A percentile compares a stretch with the other conserved stretches of the same genome.
Evolutionary conservation across 2,797 vertebrate species (phyloP).

Genomic region (Lutjanus argentimaculatus): DNA sequence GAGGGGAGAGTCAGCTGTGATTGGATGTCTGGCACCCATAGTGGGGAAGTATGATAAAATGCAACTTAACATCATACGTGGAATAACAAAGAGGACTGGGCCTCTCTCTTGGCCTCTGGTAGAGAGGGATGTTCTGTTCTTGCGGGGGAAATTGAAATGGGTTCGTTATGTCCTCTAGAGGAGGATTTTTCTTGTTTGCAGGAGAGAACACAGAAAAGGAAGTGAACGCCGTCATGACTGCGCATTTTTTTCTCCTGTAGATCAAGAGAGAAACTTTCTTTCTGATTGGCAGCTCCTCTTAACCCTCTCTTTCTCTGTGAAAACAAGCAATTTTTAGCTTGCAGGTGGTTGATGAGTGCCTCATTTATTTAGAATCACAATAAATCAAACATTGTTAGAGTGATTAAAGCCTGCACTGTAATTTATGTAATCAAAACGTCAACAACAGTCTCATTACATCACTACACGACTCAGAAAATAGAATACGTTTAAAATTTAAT

Average conservation of each 20-base stretch:
- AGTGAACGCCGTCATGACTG: conserved; percentile 1
- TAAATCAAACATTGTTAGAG: conserved; percentile 51
- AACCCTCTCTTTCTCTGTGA: conserved; percentile 47
- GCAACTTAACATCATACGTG: conserved; percentile 21
- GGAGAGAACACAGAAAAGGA: conserved; percentile 18
- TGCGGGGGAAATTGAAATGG: conserved; percentile 37
- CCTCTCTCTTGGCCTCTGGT: conserved; percentile 38
- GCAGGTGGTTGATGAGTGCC: conserved; percentile 73
- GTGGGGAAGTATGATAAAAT: conserved; percentile 33
- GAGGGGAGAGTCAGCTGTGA: conserved; percentile 41
- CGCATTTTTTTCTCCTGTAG: conserved; percentile 33
- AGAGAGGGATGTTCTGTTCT: conserved; percentile 54
- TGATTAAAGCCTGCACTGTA: conserved; percentile 52
- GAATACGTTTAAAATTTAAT: conserved; percentile 14
- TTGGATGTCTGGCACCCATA: conserved; percentile 36
- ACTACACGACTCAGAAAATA: neutral
- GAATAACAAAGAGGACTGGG: conserved; percentile 32
- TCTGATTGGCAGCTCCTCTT: conserved; percentile 46
- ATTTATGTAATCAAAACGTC: conserved; percentile 56
- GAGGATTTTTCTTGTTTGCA: conserved; percentile 29
- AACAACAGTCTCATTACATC: conserved; percentile 27
- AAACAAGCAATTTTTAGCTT: conserved; percentile 54
- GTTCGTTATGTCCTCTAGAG: conserved; percentile 34
- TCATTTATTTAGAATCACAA: conserved; percentile 60
- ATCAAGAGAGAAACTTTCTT: conserved; percentile 14